Evolutionary conservation across 2,797 vertebrate species (phyloP).

Genomic region (Hephaestus fuliginosus): DNA sequence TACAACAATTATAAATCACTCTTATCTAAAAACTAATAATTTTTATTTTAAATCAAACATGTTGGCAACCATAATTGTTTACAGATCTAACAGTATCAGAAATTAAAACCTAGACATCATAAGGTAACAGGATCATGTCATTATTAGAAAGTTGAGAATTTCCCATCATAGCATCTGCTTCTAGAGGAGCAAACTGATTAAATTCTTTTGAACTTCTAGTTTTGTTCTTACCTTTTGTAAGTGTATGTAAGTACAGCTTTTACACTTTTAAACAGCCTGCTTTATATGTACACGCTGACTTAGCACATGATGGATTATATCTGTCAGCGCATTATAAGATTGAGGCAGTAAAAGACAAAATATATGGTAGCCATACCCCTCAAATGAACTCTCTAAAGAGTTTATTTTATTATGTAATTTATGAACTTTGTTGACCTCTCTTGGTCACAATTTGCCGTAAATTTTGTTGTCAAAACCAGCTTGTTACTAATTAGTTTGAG

Average conservation of each 20-base stretch:
- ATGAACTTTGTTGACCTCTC: no score
- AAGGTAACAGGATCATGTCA: neutral
- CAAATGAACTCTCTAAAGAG: no score
- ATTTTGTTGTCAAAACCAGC: no score
- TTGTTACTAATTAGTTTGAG: no score
- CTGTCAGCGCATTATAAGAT: neutral
- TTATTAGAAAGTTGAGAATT: neutral
- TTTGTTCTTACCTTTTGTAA: neutral
- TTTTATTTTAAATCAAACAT: neutral
- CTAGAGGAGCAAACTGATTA: neutral
- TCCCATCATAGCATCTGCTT: constrained; percentile 39
- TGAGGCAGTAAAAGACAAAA: no score
- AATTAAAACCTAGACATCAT: constrained; percentile 6
- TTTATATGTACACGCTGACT: neutral
- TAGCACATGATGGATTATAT: neutral
- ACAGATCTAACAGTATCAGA: neutral
- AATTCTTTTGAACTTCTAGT: neutral
- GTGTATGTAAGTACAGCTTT: neutral
- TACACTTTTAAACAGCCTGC: neutral
- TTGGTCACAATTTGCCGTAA: no score
- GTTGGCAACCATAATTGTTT: neutral
- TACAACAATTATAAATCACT: constrained; percentile 63
- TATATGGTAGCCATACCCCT: neutral
- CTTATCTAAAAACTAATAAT: neutral
- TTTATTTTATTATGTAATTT: neutral